Conservation (phyloP, 92 coral and sea anemone species). For the Actinernus sp. region DNA sequence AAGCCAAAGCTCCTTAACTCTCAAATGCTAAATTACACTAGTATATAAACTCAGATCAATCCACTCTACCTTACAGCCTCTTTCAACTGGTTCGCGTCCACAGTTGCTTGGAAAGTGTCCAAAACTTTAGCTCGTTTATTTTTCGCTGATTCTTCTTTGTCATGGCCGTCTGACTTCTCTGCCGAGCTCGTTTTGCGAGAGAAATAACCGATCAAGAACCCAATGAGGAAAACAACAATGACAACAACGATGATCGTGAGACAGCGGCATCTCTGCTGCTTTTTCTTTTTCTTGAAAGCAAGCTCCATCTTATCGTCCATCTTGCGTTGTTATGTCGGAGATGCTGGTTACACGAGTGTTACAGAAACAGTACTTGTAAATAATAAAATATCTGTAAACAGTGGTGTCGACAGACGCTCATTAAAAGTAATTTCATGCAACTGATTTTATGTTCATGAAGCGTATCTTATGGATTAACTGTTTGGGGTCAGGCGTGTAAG, state of each 20-base stretch:
- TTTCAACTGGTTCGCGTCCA: neutral
- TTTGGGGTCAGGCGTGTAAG: no score
- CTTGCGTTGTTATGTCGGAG: neutral
- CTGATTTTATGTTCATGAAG: no score
- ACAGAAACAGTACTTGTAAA: no score
- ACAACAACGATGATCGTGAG: conserved; percentile 24
- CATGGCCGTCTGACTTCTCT: neutral
- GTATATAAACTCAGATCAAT: no score
- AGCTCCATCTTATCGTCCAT: conserved; percentile 38
- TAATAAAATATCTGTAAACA: no score
- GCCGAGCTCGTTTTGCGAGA: conserved; percentile 28
- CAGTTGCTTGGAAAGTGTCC: neutral
- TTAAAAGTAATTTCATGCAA: no score
- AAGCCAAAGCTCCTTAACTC: no score
- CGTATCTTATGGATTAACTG: no score
- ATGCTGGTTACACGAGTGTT: neutral
- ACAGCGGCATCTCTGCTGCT: conserved; percentile 42
- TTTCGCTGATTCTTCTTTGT: neutral
- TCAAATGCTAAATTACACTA: no score
- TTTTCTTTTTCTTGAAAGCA: conserved; percentile 41
- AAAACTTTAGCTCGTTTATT: neutral
- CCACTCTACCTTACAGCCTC: neutral
- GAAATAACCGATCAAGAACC: conserved; percentile 63
- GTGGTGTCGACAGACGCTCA: no score
- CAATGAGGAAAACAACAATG: conserved; percentile 29